Conservation (phyloP, 2,113 vertebrate genomes). For the Pluvianellus socialis region DNA sequence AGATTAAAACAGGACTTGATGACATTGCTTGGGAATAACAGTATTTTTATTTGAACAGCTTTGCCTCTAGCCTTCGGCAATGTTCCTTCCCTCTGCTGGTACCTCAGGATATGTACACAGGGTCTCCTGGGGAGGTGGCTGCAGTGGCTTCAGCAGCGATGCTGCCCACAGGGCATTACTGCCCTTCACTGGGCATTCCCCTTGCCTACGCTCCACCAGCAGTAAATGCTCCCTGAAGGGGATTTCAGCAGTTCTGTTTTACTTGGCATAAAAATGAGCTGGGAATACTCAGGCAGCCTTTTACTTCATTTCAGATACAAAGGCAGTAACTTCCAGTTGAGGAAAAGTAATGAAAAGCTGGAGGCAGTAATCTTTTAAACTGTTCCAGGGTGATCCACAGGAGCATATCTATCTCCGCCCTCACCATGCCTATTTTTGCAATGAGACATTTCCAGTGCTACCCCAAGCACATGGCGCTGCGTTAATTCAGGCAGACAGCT, state of each 20-base stretch:
- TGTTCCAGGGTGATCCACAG: neutral
- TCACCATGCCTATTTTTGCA: conserved; percentile 12
- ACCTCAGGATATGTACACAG: fast-evolving
- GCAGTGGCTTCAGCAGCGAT: neutral
- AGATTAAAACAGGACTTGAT: neutral
- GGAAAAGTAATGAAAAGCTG: conserved; percentile 5
- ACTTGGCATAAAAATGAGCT: neutral
- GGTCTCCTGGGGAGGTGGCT: neutral
- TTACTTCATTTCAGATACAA: conserved; percentile 10
- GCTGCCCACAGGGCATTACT: neutral
- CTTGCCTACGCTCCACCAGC: neutral
- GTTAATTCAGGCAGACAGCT: conserved; percentile 47
- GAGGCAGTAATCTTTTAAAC: conserved; percentile 11
- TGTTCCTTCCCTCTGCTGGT: neutral
- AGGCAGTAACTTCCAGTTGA: neutral
- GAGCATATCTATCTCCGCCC: neutral
- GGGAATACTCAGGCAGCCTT: neutral
- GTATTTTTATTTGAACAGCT: neutral
- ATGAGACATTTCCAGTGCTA: conserved; percentile 5
- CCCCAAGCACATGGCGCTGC: neutral
- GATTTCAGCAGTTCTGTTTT: neutral
- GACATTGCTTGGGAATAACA: neutral
- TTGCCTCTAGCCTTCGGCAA: neutral
- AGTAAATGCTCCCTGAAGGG: neutral
- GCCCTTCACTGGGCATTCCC: neutral